Evolutionary conservation across 2,113 vertebrate species (phyloP).

Genomic region (Pao palembangensis): DNA sequence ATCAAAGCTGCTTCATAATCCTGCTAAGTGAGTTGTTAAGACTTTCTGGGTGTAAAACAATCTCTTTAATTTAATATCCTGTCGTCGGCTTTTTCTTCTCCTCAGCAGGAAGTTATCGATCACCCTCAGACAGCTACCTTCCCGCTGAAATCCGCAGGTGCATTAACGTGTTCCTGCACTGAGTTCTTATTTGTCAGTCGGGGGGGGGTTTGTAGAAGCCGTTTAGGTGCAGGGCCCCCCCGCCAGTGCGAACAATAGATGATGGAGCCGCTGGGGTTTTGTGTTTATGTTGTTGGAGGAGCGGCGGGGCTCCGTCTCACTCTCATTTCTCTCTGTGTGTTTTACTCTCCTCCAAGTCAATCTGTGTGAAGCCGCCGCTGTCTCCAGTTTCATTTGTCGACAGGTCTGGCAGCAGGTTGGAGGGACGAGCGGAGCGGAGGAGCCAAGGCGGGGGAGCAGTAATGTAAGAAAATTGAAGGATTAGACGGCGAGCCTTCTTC

Average conservation of each 20-base stretch:
- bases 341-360: slow-evolving; percentile 56
- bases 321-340: slow-evolving; percentile 43
- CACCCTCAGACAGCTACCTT: slow-evolving; percentile 14
- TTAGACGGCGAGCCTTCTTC: slow-evolving; percentile 73
- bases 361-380: slow-evolving; percentile 52
- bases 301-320: slow-evolving; percentile 37
- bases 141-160: slow-evolving; percentile 1
- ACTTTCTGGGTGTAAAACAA: slow-evolving; percentile 53
- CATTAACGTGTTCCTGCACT: slow-evolving; percentile 10
- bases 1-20: slow-evolving; percentile 52
- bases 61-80: slow-evolving; percentile 64
- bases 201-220: slow-evolving; percentile 3
- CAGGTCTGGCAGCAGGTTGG: slow-evolving; percentile 43
- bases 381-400: slow-evolving; percentile 67
- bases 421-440: slow-evolving; percentile 23
- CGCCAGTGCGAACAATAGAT: slow-evolving; percentile 26
- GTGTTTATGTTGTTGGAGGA: slow-evolving; percentile 44
- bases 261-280: slow-evolving; percentile 31
- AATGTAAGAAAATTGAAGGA: slow-evolving; percentile 76
- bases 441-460: slow-evolving; percentile 49
- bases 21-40: slow-evolving; percentile 54
- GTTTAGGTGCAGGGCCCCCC: background rate
- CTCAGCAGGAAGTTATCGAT: slow-evolving; percentile 64
- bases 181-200: slow-evolving; percentile 7
- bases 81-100: slow-evolving; percentile 54